Evolutionary conservation across 2,797 vertebrate species (phyloP), one percentile per base, ranked within the genome.

Genomic region (Sitta carolinensis): DNA sequence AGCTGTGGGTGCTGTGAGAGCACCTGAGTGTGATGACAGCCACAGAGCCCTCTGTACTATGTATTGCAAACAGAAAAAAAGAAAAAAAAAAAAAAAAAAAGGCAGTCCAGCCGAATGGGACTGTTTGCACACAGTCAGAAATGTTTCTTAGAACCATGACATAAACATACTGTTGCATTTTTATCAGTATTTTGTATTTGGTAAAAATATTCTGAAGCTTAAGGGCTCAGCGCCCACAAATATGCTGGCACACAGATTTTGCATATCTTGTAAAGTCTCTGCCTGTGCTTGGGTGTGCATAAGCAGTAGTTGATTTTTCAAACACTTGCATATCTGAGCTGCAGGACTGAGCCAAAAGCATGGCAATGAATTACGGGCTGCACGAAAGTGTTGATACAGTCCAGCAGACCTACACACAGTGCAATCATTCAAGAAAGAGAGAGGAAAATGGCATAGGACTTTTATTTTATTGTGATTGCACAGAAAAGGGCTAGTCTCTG

Each of bases 151-250:
- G 81, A 93, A 73, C 66, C 55, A 86, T 0, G 2, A 47, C 36
- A 86, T 55, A 95, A 94, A 91, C 94, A 92, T 61, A 84, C 76
- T 84, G 84, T 32, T 95, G 85, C 67, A 90, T 95, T 96, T 95
- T 97, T 91, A 95, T 86, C 85, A 70, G 82, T 67, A 81, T 88
- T 88, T 92, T 84, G 43, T 79, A 69, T 92, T 88, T 7, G 5
- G 70, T 73, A 84, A 90, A 94, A 94, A 94, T 84, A 96, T 81
- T 88, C 91, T 86, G 77, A 95, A 84, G 87, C 94, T 94, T 91
- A 84, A 95, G 92, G 95, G 94, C 96, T 95, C 86, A 61, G 92
- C 55, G 92, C 93, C 90, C 92, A 89, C 84, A 92, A 92, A 91
- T 76, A 72, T 83, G 87, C 87, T 89, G 89, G 89, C 87, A 55